Base-by-base conservation (phyloP, 2,888 invertebrate species). In the Notodonta ziczac region DNA sequence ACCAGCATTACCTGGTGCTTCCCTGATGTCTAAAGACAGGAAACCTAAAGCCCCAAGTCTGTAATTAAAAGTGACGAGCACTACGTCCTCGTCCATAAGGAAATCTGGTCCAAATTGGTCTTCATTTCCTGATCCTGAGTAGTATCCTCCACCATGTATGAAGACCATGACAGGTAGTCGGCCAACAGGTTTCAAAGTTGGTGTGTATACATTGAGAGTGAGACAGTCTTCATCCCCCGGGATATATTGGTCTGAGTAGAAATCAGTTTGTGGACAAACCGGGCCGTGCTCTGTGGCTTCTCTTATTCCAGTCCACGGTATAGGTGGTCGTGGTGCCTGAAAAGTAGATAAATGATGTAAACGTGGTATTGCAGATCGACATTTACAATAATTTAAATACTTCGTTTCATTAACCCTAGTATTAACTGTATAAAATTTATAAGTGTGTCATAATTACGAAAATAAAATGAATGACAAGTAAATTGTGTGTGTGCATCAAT, bases 1-100 rank as follows among this genome's bases (percentile, higher is more conserved):
- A 0, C 94, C 94, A 66, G 91, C 91, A 74, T 95, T 95, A 13
- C 95, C 95, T 0, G 94, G 93, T 0, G 92, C 94, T 69, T 89
- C 91, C 24, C 72, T 67, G 32, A 91, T 91, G 35, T 82, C 77
- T 9, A 94, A 88, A 16, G 94, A 93, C 1, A 95, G 77, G 66
- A 94, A 95, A 1, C 94, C 94, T 7, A 94, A 70, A 0, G 87
- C 85, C 0, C 93, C 94, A 7, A 86, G 65, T 63, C 94, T 82
- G 65, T 93, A 94, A 72, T 94, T 94, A 0, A 94, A 67, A 0
- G 94, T 94, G 1, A 75, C 75, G 1, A 74, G n/a, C 42, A 74
- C 44, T 0, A 74, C 71, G 13, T 56, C 58, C 32, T 67, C 52
- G 8, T 63, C 61, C 0, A 75, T 16, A 2, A 75, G 58, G 42